Conservation (phyloP, 2,113 vertebrate genomes). For the Ceuthmochares aereus region DNA sequence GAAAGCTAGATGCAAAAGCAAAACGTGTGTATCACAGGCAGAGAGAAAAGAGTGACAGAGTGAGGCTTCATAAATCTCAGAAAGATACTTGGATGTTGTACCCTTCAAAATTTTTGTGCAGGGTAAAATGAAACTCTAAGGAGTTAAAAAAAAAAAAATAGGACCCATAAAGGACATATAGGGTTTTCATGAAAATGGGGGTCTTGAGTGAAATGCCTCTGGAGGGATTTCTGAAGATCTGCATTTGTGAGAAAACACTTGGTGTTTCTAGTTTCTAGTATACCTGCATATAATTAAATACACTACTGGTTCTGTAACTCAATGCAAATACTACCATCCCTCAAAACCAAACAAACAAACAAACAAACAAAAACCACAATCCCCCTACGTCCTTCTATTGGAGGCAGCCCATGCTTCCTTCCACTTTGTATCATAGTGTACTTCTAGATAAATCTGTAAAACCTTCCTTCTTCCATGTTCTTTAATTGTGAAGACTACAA, state of each 20-base stretch:
- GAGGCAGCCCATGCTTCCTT: neutral
- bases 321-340: neutral
- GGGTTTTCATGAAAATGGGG: neutral
- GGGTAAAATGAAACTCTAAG: neutral
- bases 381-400: neutral
- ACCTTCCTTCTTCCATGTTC: neutral
- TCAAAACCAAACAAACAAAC: neutral
- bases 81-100: neutral
- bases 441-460: neutral
- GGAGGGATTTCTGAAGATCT: neutral
- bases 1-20: neutral
- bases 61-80: neutral
- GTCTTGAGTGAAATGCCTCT: neutral
- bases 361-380: neutral
- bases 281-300: neutral
- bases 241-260: neutral
- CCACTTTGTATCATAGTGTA: neutral
- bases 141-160: neutral
- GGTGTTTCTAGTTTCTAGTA: neutral
- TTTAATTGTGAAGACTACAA: neutral
- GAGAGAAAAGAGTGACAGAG: neutral
- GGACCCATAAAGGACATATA: neutral
- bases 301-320: neutral
- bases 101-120: neutral
- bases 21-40: neutral